phyloP scores from a whole-genome alignment of 2,888 invertebrate species.

The Pyrocoelia pectoralis region DNA sequence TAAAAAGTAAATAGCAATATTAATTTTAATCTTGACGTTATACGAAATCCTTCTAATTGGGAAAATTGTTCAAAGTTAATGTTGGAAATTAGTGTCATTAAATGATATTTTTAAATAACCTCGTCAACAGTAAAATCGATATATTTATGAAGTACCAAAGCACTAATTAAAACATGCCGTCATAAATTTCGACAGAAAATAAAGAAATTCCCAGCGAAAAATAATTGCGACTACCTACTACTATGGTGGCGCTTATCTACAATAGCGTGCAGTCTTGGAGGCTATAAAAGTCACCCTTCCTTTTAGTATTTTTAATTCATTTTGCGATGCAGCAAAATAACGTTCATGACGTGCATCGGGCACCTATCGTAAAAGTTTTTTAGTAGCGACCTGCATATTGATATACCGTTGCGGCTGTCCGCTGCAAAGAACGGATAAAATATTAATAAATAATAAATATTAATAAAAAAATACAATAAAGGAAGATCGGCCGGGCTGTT shows the following conservation, averaged over 20 bases:
- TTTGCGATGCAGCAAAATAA: conserved; percentile 19
- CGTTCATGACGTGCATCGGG: conserved; percentile 23
- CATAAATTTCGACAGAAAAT: not conserved
- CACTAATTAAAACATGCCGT: not conserved
- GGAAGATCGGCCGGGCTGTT: conserved; percentile 48
- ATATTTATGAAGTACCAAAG: conserved; percentile 9
- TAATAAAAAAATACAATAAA: conserved; percentile 52
- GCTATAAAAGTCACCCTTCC: conserved; percentile 17
- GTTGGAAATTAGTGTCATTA: too few relatives aligned
- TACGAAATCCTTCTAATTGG: too few relatives aligned
- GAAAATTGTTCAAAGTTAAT: not conserved
- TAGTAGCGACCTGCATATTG: conserved; percentile 42
- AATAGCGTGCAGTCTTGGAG: not conserved
- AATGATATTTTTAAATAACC: not conserved
- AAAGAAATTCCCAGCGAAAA: not conserved
- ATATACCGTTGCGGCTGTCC: conserved; percentile 44
- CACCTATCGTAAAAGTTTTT: conserved; percentile 31
- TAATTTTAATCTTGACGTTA: too few relatives aligned
- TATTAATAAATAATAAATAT: conserved; percentile 54
- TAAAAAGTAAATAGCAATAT: too few relatives aligned
- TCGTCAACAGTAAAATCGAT: not conserved
- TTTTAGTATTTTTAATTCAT: conserved; percentile 12
- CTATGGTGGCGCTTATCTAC: conserved; percentile 23
- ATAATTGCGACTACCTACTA: conserved; percentile 12
- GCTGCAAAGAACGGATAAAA: conserved; percentile 40